These are phyloP conservation scores for Drosophila bunnanda DNA, from an alignment of 2,888 invertebrate species.

Conservation along the genomic window DNA sequence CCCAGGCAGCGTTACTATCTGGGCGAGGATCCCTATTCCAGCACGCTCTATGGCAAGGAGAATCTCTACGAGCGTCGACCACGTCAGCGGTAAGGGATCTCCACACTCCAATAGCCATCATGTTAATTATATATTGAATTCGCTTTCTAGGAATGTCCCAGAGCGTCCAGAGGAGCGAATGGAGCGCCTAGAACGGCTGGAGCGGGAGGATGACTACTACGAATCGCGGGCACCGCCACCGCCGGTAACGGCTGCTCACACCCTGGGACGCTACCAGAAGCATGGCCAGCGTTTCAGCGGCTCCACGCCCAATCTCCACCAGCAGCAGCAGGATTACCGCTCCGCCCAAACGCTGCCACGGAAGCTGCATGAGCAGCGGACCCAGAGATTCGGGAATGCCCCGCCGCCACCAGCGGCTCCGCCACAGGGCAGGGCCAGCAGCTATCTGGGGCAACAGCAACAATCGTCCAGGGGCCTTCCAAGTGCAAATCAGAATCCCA, in stretches of 20 bases:
- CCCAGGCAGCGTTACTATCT: conserved; percentile 92
- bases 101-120: not conserved
- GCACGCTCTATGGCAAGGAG: conserved; percentile 93
- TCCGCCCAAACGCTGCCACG: conserved; percentile 92
- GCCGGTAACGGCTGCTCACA: conserved; percentile 85
- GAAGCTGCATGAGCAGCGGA: conserved; percentile 84
- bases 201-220: conserved; percentile 65
- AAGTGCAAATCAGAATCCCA: not conserved
- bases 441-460: conserved; percentile 9
- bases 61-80: conserved; percentile 89
- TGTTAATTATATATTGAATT: too few species aligned
- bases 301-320: conserved; percentile 85
- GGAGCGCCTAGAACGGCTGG: conserved; percentile 15
- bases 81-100: conserved; percentile 40
- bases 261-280: conserved; percentile 93
- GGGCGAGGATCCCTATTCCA: conserved; percentile 94
- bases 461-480: not conserved
- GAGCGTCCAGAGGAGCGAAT: conserved; percentile 22
- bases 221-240: conserved; percentile 48
- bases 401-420: conserved; percentile 44
- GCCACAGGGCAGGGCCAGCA: conserved; percentile 10
- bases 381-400: conserved; percentile 9
- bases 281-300: conserved; percentile 90
- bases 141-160: not conserved
- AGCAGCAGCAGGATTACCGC: conserved; percentile 85